A percentile compares a stretch with the other conserved stretches of the same genome.
These are phyloP conservation scores for Eulemur albifrons DNA, from an alignment of 2,797 vertebrate species.

Conservation along the genomic window DNA sequence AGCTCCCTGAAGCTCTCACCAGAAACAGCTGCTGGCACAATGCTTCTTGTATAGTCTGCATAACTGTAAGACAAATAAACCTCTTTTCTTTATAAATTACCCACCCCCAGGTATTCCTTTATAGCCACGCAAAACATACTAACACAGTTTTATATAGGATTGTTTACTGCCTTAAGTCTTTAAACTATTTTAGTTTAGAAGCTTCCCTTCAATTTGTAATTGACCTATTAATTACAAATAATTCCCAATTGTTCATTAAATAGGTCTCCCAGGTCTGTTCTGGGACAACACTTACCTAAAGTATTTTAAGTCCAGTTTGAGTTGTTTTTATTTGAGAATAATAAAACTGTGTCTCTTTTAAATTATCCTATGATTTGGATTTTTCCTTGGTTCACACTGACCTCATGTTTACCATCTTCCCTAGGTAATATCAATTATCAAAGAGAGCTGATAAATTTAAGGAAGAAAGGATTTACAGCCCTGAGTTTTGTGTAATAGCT, in stretches of 20 bases:
- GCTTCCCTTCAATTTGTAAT: slow-evolving; percentile 1
- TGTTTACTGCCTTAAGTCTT: background rate
- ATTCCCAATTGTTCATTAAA: slow-evolving; percentile 49
- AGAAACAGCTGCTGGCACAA: background rate
- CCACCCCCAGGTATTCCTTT: background rate
- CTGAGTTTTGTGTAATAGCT: slow-evolving; percentile 8
- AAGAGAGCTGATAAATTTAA: slow-evolving; percentile 25
- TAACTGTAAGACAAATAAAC: background rate
- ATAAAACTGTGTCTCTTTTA: slow-evolving; percentile 22
- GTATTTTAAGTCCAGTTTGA: slow-evolving; percentile 21
- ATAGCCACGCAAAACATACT: background rate
- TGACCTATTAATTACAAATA: slow-evolving; percentile 28
- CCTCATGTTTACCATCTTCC: slow-evolving; percentile 21
- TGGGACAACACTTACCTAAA: slow-evolving; percentile 11
- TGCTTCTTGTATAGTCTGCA: background rate
- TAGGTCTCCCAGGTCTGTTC: background rate
- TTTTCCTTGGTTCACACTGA: slow-evolving; percentile 30
- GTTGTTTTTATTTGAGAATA: slow-evolving; percentile 19
- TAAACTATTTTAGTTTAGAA: slow-evolving; percentile 50
- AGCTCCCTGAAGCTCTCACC: background rate
- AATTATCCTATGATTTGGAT: slow-evolving; percentile 27
- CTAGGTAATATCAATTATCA: slow-evolving; percentile 30
- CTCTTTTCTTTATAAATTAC: background rate
- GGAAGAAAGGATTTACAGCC: background rate
- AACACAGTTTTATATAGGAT: background rate